These are phyloP conservation scores for Ptychobarbus kaznakovi DNA, from an alignment of 2,797 vertebrate species.

Conservation along the genomic window DNA sequence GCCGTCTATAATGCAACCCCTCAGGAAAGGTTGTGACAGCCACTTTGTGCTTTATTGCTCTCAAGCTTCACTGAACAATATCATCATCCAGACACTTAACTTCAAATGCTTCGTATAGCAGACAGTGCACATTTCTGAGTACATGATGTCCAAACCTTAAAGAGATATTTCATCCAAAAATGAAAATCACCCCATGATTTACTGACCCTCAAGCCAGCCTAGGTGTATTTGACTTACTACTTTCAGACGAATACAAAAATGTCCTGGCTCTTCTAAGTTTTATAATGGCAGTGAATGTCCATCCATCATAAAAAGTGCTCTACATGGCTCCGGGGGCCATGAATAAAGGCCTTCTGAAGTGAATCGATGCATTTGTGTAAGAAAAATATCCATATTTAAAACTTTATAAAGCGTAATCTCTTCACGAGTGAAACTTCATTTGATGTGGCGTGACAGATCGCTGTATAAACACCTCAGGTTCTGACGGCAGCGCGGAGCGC, in stretches of 20 bases:
- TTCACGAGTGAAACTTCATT: no score
- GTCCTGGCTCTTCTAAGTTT: background rate
- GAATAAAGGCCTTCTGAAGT: no score
- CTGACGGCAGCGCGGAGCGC: no score
- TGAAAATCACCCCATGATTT: background rate
- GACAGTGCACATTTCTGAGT: background rate
- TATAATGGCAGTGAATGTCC: background rate
- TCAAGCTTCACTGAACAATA: conserved; percentile 50
- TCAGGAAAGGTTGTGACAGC: conserved; percentile 36
- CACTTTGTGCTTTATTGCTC: conserved; percentile 42
- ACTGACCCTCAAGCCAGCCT: background rate
- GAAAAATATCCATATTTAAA: no score
- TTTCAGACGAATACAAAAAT: background rate
- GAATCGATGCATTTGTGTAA: no score
- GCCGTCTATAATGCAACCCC: conserved; percentile 27
- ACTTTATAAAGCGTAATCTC: no score
- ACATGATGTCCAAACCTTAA: background rate
- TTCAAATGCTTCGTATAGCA: conserved; percentile 35
- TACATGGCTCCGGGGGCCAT: no score
- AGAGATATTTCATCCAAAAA: background rate
- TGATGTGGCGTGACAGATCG: no score
- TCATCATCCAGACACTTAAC: conserved; percentile 40
- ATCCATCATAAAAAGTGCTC: background rate
- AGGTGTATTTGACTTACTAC: background rate
- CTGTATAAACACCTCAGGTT: no score